A percentile compares a stretch with the other conserved stretches of the same genome.
Conservation (phyloP, 2,888 invertebrate species). For the Napeogenes sylphis region DNA sequence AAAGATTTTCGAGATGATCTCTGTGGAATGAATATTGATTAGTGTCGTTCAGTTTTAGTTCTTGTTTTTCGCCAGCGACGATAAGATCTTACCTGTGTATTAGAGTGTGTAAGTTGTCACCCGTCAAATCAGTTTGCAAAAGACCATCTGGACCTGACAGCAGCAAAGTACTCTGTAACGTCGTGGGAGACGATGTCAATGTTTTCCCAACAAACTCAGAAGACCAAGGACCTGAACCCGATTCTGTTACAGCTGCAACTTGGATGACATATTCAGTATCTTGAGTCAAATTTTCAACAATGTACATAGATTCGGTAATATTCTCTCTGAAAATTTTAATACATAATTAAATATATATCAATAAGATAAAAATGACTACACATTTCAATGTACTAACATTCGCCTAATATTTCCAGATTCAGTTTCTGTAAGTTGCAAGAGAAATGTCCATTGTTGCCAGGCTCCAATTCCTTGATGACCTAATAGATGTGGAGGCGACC, state of each 20-base stretch:
- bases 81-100: constrained; percentile 70
- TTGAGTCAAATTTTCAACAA: constrained; percentile 83
- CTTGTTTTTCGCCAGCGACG: no score
- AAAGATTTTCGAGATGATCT: constrained; percentile 75
- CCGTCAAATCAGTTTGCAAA: constrained; percentile 88
- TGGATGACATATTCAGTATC: constrained; percentile 87
- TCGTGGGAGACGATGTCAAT: constrained; percentile 74
- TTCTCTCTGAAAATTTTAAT: constrained; percentile 51
- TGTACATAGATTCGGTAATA: constrained; percentile 79
- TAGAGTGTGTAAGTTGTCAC: constrained; percentile 84
- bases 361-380: not conserved
- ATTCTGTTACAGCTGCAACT: constrained; percentile 86
- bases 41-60: not conserved
- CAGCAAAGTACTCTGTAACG: constrained; percentile 79
- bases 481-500: constrained; percentile 87
- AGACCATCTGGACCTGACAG: constrained; percentile 88
- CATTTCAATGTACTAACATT: constrained; percentile 44
- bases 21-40: constrained; percentile 34
- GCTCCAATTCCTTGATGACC: constrained; percentile 84
- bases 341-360: not conserved
- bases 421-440: constrained; percentile 81
- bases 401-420: constrained; percentile 51
- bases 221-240: constrained; percentile 88
- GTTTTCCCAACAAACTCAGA: constrained; percentile 86
- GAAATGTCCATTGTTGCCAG: constrained; percentile 87